These are phyloP conservation scores for Cyprinodon variegatus DNA, from an alignment of 2,113 vertebrate genomes.

Conservation along the genomic window DNA sequence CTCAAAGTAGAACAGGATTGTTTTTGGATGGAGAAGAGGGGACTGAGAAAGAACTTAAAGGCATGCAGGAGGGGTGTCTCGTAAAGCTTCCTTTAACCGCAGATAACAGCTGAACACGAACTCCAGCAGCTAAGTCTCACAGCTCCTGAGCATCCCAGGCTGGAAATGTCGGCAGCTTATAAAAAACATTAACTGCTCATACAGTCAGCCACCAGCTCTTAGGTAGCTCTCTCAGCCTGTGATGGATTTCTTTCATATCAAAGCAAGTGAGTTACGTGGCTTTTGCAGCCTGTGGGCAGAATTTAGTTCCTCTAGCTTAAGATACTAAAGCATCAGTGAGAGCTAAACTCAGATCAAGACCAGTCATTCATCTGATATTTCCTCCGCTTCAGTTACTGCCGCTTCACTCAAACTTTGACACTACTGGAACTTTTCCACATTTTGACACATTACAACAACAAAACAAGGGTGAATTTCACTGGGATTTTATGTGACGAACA, in stretches of 20 bases:
- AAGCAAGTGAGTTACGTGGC: conserved; percentile 3
- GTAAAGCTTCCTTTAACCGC: conserved; percentile 47
- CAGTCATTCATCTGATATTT: neutral
- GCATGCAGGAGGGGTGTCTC: conserved; percentile 21
- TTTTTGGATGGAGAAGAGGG: neutral
- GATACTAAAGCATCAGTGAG: conserved; percentile 11
- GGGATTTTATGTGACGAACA: neutral
- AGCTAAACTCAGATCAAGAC: conserved; percentile 12
- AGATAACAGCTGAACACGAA: conserved; percentile 46
- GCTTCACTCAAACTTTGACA: neutral
- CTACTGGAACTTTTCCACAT: neutral
- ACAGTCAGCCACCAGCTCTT: conserved; percentile 44
- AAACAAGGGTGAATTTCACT: neutral
- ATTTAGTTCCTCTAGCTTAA: conserved; percentile 24
- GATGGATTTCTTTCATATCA: conserved; percentile 51
- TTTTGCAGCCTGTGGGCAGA: conserved; percentile 12
- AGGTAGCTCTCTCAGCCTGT: conserved; percentile 24
- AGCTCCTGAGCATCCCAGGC: conserved; percentile 13
- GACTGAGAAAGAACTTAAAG: conserved; percentile 7
- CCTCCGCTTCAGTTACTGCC: neutral
- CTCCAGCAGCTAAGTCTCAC: conserved; percentile 28
- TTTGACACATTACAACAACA: neutral
- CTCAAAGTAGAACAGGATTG: neutral
- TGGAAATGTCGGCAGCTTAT: conserved; percentile 37
- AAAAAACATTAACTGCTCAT: conserved; percentile 42